Evolutionary conservation across 2,797 vertebrate genomes (phyloP).

Genomic region (Microctenopoma steveboyesi): DNA sequence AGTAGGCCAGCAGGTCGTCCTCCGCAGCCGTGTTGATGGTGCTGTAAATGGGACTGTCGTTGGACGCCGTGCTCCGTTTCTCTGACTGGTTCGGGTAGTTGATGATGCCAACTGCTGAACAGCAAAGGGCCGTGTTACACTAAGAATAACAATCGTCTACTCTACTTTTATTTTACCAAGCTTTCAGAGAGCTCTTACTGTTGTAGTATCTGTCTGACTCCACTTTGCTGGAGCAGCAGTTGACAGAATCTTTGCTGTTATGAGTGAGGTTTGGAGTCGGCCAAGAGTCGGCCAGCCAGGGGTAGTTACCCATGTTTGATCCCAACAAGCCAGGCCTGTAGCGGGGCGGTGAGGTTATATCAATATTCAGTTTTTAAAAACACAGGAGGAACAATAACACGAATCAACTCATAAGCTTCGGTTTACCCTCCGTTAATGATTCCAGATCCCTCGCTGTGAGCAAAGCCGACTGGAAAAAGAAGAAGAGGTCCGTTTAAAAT

Average conservation of each 20-base stretch:
- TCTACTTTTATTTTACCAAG: neutral
- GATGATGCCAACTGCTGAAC: constrained; percentile 88
- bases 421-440: constrained; percentile 89
- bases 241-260: constrained; percentile 82
- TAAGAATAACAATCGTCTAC: neutral
- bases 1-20: constrained; percentile 84
- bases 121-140: constrained; percentile 21
- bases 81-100: constrained; percentile 89
- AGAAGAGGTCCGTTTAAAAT: constrained; percentile 33
- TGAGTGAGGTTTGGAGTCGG: constrained; percentile 82
- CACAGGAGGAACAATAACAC: neutral
- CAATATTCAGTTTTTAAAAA: neutral
- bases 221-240: constrained; percentile 84
- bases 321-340: constrained; percentile 85
- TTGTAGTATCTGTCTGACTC: constrained; percentile 94
- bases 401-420: constrained; percentile 19
- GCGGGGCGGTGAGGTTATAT: constrained; percentile 20
- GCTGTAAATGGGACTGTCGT: constrained; percentile 93
- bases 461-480: constrained; percentile 86
- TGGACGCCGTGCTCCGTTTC: constrained; percentile 82
- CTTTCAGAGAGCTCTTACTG: constrained; percentile 80
- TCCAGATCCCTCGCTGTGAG: constrained; percentile 85
- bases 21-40: constrained; percentile 89
- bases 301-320: constrained; percentile 86
- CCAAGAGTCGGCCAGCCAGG: constrained; percentile 95